A percentile compares a stretch with the other conserved stretches of the same genome.
Conservation (phyloP, 2,888 invertebrate species). For the Brachypalpus laphriformis region DNA sequence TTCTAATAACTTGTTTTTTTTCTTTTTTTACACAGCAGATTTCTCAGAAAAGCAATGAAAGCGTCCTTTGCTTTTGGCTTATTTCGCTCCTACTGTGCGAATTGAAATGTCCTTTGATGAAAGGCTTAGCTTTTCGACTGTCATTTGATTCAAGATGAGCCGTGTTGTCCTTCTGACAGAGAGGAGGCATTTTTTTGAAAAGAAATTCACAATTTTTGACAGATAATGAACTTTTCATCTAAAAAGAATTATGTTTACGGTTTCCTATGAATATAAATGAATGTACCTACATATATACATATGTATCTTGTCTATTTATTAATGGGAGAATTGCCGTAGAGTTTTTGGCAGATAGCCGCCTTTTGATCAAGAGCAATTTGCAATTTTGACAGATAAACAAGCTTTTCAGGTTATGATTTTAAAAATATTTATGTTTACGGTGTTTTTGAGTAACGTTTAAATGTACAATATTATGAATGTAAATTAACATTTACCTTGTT, state of each 20-base stretch:
- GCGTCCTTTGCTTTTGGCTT: constrained; percentile 45
- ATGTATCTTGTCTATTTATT: too few species aligned
- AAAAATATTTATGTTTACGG: not conserved
- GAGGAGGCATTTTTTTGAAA: not conserved
- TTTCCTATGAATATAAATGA: not conserved
- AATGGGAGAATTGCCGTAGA: too few species aligned
- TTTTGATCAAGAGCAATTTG: too few species aligned
- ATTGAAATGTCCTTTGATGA: constrained; percentile 7
- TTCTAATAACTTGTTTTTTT: constrained; percentile 53
- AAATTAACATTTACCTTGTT: too few species aligned
- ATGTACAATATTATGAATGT: not conserved
- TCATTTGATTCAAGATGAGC: not conserved
- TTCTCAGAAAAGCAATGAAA: not conserved
- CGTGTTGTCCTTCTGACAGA: not conserved
- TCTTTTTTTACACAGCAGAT: constrained; percentile 12
- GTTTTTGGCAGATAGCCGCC: too few species aligned
- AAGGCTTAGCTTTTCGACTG: not conserved
- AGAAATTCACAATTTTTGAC: not conserved
- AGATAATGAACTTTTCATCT: not conserved
- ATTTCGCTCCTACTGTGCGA: constrained; percentile 22
- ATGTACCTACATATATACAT: too few species aligned
- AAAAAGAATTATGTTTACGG: not conserved
- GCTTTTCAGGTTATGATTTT: not conserved
- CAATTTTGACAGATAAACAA: not conserved
- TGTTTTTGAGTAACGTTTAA: not conserved